Base-by-base conservation (phyloP, 1,140 invertebrate genomes). In the Coelopa frigida region DNA sequence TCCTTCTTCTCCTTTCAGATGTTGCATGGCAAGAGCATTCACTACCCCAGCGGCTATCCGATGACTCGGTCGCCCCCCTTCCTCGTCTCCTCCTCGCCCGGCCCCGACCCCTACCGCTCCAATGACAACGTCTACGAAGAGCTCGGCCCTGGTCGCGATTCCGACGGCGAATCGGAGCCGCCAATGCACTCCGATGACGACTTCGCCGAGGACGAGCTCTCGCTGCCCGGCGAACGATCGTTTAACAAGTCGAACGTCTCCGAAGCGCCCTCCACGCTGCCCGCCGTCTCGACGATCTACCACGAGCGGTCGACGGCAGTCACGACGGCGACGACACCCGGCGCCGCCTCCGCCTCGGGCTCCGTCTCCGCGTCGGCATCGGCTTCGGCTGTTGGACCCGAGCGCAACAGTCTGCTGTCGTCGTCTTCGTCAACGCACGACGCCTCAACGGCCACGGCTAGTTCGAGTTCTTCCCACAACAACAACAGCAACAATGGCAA, bases 111-210 rank as follows among this genome's bases (percentile, higher is more conserved):
- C 46, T 82, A 81, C 71, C 72, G 70, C 44, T 82, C 80, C 26
- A 78, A 81, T 58, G 81, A 83, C 56, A 81, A 81, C 43, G 80
- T 83, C 21, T 83, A 83, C 68, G 81, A 83, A 66, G 81, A 83
- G 61, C 71, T 83, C 36, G 66, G 65, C 1, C 60, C 65, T 0
- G 63, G 57, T 11, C 80, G 79, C 51, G 78, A 81, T 54, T 75
- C 77, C 27, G 79, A 82, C 47, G 78, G 74, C 46, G 79, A 82
- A 15, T 76, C 73, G 33, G 79, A 82, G 15, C 76, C 73, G 31
- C 76, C 75, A 18, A 61, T 74, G 2, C 74, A 70, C 44, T 81
- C 78, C 59, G 80, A 82, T 56, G 80, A 83, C 49, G 81, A 83
- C 49, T 81, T 81, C 51, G 80, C 80, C 47, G 81, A 83, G 61